These are phyloP conservation scores for Priapulus caudatus DNA, from an alignment of 2,888 invertebrate genomes.

Conservation along the genomic window DNA sequence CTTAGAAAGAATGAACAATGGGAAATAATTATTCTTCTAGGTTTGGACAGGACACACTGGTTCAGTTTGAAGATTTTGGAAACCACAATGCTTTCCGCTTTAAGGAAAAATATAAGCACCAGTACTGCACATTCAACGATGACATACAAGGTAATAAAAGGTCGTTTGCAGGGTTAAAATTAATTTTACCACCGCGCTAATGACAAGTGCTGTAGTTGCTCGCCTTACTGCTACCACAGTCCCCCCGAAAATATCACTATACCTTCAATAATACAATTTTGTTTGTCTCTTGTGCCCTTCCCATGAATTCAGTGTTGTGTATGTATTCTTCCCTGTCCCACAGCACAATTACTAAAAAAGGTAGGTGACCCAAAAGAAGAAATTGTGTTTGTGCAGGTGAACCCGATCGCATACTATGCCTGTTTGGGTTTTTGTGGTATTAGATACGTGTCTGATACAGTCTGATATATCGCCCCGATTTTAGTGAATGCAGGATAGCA, in stretches of 20 bases:
- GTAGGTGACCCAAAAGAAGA: too few species aligned
- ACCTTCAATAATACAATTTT: neutral
- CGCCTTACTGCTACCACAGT: neutral
- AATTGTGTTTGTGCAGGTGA: too few species aligned
- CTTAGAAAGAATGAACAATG: too few species aligned
- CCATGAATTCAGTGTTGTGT: too few species aligned
- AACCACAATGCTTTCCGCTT: constrained; percentile 92
- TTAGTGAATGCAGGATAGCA: too few species aligned
- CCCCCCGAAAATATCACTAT: neutral
- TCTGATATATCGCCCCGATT: too few species aligned
- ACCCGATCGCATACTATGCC: too few species aligned
- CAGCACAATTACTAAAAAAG: too few species aligned
- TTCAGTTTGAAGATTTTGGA: constrained; percentile 95
- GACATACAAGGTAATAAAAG: constrained; percentile 71
- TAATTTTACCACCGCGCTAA: neutral
- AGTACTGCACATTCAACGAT: constrained; percentile 94
- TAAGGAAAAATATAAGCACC: constrained; percentile 71
- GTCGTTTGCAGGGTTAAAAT: neutral
- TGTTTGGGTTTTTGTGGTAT: too few species aligned
- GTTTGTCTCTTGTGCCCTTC: neutral
- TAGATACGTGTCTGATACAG: too few species aligned
- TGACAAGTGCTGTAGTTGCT: neutral
- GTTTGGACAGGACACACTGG: constrained; percentile 43
- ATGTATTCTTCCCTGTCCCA: too few species aligned
- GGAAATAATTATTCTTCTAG: constrained; percentile 34